phyloP scores from a whole-genome alignment of 2,113 vertebrate genomes.

The Pipa parva region DNA sequence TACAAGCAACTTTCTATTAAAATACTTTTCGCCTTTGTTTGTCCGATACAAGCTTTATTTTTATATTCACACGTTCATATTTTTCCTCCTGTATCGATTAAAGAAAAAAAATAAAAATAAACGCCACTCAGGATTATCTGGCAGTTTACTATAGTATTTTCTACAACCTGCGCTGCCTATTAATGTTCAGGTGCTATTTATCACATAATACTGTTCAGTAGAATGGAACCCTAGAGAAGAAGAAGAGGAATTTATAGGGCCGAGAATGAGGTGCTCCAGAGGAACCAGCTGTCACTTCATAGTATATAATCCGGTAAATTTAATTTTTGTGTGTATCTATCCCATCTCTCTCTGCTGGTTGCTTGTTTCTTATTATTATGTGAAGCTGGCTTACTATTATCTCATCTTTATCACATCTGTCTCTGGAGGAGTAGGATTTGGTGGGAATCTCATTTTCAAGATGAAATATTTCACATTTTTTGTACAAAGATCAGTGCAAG shows the following conservation, averaged over 20 bases:
- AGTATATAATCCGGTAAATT: conserved; percentile 1
- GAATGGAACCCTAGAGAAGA: conserved; percentile 4
- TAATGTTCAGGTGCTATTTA: conserved; percentile 7
- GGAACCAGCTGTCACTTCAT: conserved; percentile 2
- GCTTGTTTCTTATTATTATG: conserved; percentile 3
- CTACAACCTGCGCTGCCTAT: not conserved
- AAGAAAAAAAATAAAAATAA: not conserved
- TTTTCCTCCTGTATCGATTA: not conserved
- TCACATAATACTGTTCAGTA: conserved; percentile 6
- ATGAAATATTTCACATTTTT: too few relatives aligned
- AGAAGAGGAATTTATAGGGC: conserved; percentile 8
- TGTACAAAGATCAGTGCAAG: too few relatives aligned
- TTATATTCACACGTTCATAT: too few relatives aligned
- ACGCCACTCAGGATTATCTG: not conserved
- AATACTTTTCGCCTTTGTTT: not conserved
- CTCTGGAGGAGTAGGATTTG: conserved; percentile 2
- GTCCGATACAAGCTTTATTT: too few relatives aligned
- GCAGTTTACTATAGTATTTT: not conserved
- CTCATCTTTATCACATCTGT: not conserved
- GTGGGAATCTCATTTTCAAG: conserved; percentile 5
- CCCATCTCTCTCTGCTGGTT: not conserved
- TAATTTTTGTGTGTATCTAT: not conserved
- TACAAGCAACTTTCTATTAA: not conserved
- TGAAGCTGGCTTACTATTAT: conserved; percentile 10
- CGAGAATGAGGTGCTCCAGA: conserved; percentile 4